These are phyloP conservation scores for Zaprionus inermis DNA, from an alignment of 1,140 invertebrate genomes.

Conservation along the genomic window DNA sequence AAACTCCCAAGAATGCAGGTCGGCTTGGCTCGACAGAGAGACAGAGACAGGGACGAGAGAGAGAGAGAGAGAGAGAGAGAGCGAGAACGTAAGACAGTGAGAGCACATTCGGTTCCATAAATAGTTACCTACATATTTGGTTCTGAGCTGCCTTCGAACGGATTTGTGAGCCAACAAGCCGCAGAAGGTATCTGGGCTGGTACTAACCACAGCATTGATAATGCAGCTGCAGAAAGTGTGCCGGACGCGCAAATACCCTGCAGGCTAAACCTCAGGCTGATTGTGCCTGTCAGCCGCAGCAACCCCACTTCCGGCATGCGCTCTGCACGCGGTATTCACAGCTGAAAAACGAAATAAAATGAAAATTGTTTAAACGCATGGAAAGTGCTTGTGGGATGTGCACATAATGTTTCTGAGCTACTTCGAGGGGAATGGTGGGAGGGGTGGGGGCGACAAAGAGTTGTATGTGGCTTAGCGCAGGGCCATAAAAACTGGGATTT, in stretches of 20 bases:
- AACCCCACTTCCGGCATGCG: not conserved
- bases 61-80: not conserved
- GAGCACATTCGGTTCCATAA: slow-evolving; percentile 24
- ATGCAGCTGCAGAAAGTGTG: not conserved
- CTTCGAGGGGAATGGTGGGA: slow-evolving; percentile 3
- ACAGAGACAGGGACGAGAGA: too few relatives aligned
- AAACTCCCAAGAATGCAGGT: slow-evolving; percentile 45
- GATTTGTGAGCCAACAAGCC: slow-evolving; percentile 8
- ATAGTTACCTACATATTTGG: slow-evolving; percentile 40
- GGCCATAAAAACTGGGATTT: slow-evolving; percentile 42
- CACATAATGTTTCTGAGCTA: slow-evolving; percentile 50
- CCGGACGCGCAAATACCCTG: not conserved
- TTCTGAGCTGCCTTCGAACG: slow-evolving; percentile 9
- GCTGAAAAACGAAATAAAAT: slow-evolving; percentile 65
- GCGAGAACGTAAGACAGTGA: not conserved
- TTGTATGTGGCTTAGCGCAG: slow-evolving; percentile 40
- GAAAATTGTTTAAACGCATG: slow-evolving; percentile 80
- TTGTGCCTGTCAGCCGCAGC: too few relatives aligned
- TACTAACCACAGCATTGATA: slow-evolving; percentile 34
- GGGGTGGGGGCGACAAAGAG: slow-evolving; percentile 27
- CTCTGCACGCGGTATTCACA: slow-evolving; percentile 36
- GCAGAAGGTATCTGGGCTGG: not conserved
- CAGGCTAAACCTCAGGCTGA: too few relatives aligned
- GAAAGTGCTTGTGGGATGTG: slow-evolving; percentile 69
- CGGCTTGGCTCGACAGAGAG: slow-evolving; percentile 7